Evolutionary conservation across 2,113 vertebrate genomes (phyloP).

Genomic region (Periophthalmodon schlosseri): DNA sequence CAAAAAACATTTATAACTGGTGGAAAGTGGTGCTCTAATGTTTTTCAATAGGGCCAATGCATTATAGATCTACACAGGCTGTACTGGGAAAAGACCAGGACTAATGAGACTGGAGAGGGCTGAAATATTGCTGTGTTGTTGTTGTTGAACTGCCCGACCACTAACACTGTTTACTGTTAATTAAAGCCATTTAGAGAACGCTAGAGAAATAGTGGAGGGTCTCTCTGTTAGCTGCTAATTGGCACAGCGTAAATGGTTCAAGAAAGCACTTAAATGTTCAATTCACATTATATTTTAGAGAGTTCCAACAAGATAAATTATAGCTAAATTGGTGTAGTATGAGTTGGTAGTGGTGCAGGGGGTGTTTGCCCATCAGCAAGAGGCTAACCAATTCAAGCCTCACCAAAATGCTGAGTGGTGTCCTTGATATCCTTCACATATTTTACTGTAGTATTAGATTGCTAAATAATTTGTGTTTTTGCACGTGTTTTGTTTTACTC

Average conservation of each 20-base stretch:
- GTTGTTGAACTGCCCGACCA: neutral
- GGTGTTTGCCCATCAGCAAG: no score
- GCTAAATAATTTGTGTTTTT: no score
- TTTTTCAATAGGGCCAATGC: constrained; percentile 40
- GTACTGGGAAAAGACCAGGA: constrained; percentile 34
- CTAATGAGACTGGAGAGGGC: constrained; percentile 43
- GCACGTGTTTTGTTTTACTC: no score
- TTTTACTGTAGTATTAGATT: no score
- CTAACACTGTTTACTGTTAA: constrained; percentile 40
- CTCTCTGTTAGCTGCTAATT: constrained; percentile 13
- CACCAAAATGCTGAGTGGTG: no score
- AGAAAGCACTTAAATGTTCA: neutral
- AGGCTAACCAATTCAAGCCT: no score
- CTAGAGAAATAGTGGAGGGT: constrained; percentile 18
- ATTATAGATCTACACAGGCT: constrained; percentile 43
- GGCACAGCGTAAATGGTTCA: neutral
- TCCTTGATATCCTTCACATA: no score
- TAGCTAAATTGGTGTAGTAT: no score
- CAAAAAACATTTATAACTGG: constrained; percentile 53
- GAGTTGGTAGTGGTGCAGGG: no score
- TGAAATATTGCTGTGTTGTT: constrained; percentile 19
- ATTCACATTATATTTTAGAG: neutral
- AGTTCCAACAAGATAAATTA: no score
- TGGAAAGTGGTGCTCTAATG: constrained; percentile 47
- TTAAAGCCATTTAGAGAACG: constrained; percentile 32